These are phyloP conservation scores for Ectemnius continuus DNA, from an alignment of 2,888 invertebrate genomes.

Conservation along the genomic window DNA sequence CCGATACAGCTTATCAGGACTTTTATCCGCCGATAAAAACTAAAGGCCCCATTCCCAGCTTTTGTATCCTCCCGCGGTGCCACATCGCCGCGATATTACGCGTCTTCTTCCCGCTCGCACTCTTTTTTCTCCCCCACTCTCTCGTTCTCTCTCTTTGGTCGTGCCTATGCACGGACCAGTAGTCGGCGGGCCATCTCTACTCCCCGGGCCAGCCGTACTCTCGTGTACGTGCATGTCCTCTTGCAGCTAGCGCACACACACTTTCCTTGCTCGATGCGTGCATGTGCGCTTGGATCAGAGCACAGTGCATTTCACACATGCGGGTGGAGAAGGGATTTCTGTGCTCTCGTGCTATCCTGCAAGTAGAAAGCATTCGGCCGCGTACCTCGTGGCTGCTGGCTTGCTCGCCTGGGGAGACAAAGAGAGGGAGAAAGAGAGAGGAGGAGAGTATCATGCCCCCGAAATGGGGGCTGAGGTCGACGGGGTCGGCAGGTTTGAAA, in stretches of 20 bases:
- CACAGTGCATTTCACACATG: constrained; percentile 20
- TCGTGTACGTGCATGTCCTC: neutral
- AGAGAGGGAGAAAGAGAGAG: constrained; percentile 36
- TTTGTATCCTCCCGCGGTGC: constrained; percentile 65
- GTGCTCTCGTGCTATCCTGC: neutral
- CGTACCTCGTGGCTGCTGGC: constrained; percentile 24
- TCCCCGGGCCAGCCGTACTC: neutral
- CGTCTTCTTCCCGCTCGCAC: constrained; percentile 32
- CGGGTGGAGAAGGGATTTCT: neutral
- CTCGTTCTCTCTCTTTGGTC: neutral
- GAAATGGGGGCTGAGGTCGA: constrained; percentile 8
- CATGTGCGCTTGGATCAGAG: constrained; percentile 14
- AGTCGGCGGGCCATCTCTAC: constrained; percentile 31
- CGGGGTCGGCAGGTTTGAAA: constrained; percentile 38
- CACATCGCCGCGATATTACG: constrained; percentile 54
- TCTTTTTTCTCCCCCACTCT: constrained; percentile 5
- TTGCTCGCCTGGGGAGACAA: constrained; percentile 44
- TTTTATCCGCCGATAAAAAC: constrained; percentile 76
- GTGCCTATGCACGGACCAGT: constrained; percentile 37
- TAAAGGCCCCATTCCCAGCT: constrained; percentile 75
- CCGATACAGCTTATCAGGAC: constrained; percentile 75
- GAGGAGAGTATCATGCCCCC: constrained; percentile 3
- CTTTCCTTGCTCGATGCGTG: neutral
- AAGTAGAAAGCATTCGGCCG: neutral
- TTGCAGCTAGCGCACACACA: neutral